Percentiles rank a stretch among this genome's conserved stretches.
Evolutionary conservation across 1,140 invertebrate species (phyloP).

Genomic region (Gryllus bimaculatus): DNA sequence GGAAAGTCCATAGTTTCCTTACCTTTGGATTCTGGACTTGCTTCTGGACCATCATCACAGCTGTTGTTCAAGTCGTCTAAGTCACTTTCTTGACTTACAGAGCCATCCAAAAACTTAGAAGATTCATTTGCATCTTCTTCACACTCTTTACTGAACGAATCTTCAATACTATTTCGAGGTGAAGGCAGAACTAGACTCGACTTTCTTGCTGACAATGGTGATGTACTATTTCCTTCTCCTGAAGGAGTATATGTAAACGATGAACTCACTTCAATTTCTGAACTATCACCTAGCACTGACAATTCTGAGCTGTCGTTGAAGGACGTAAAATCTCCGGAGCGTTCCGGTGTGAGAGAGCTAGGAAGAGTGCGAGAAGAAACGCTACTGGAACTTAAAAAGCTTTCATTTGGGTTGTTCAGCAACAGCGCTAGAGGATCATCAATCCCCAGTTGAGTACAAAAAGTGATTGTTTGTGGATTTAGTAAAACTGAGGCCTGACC

Average conservation of each 20-base stretch:
- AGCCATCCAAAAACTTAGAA: too few species aligned
- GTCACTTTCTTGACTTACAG: not conserved
- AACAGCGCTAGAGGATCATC: conserved; percentile 59
- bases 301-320: conserved; percentile 8
- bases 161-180: not conserved
- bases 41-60: not conserved
- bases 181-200: not conserved
- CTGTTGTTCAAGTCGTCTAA: not conserved
- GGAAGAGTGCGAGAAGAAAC: conserved; percentile 18
- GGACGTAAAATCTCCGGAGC: conserved; percentile 9
- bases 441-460: conserved; percentile 72
- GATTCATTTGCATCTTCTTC: not conserved
- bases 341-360: conserved; percentile 18
- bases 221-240: not conserved
- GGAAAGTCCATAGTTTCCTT: not conserved
- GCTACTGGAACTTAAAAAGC: not conserved
- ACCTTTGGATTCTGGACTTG: not conserved
- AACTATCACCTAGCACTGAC: conserved; percentile 8
- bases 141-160: not conserved
- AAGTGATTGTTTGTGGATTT: conserved; percentile 72
- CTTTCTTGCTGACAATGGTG: not conserved
- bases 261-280: not conserved
- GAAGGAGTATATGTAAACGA: not conserved
- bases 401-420: conserved; percentile 30
- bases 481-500: conserved; percentile 36